Evolutionary conservation across 2,113 vertebrate species (phyloP), one percentile per base, ranked within the genome.

Genomic region (Leuciscus idus): DNA sequence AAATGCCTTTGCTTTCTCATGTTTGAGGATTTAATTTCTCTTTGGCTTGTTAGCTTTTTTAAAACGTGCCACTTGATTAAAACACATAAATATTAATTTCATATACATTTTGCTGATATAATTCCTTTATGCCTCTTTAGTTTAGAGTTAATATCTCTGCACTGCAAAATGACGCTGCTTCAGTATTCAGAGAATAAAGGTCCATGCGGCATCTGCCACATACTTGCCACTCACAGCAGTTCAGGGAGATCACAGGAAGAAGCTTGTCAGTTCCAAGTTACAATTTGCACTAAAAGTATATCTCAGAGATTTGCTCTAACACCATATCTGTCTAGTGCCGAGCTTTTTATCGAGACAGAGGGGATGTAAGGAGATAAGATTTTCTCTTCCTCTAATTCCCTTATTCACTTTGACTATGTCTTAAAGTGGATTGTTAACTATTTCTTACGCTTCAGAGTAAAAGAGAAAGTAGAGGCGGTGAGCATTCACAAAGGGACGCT

Each of bases 241-340:
- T 90, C 84, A 70, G 78, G 1, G 46, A 91, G 93, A 94, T 94
- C 92, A 94, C 90, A 93, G 83, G 88, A 88, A 55, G 82, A 77
- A 92, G 86, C 85, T 89, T 93, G 92, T 93, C 88, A 86, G 87
- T 87, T 87, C 87, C 89, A 89, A 91, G 55, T 90, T 88, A 92
- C 92, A 92, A 91, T 89, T 92, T 93, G 89, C 91, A 91, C 92
- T 92, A 92, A 93, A 91, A 92, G 91, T 91, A 88, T 78, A 87
- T 92, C 90, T 91, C 84, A 81, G 91, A 94, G 92, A 95, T 95
- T 95, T 93, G 91, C 88, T 39, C 84, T 92, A 94, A 93, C 92
- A 86, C 92, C 89, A 76, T 92, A 91, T 90, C 90, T 88, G 75
- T 90, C 91, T 90, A 77, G 89, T 87, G 87, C 90, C 90, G 89